Evolutionary conservation across 2,113 vertebrate species (phyloP).

Genomic region (Camelus bactrianus): DNA sequence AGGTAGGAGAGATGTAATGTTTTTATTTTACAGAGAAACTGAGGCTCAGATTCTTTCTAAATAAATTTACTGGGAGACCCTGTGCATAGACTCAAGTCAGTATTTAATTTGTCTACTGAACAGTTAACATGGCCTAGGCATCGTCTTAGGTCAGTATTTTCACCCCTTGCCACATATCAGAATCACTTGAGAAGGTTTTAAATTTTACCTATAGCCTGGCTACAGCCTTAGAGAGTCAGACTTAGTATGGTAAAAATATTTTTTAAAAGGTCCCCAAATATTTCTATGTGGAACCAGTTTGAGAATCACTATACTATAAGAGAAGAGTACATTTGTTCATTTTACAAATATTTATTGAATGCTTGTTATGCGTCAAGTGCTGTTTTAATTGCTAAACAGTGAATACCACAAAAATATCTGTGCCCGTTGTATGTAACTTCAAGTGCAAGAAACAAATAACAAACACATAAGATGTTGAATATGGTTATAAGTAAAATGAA

Average conservation of each 20-base stretch:
- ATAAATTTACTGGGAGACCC: not conserved
- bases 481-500: not conserved
- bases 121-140: not conserved
- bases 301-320: not conserved
- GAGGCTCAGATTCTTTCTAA: not conserved
- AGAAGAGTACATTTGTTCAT: not conserved
- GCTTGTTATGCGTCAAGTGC: not conserved
- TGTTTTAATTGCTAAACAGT: not conserved
- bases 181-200: not conserved
- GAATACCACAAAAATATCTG: not conserved
- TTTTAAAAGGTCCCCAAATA: not conserved
- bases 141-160: not conserved
- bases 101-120: not conserved
- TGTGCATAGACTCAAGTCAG: not conserved
- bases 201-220: not conserved
- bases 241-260: not conserved
- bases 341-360: not conserved
- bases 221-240: not conserved
- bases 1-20: not conserved
- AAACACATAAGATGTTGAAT: not conserved
- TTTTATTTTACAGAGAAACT: slow-evolving; percentile 22
- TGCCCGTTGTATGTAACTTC: not conserved
- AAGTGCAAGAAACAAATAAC: not conserved
- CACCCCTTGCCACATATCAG: not conserved
- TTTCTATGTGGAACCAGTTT: not conserved